Percentiles rank a stretch among this genome's conserved stretches.
These are phyloP conservation scores for Pristionchus pacificus DNA, from an alignment of 1,140 invertebrate species.

Conservation along the genomic window DNA sequence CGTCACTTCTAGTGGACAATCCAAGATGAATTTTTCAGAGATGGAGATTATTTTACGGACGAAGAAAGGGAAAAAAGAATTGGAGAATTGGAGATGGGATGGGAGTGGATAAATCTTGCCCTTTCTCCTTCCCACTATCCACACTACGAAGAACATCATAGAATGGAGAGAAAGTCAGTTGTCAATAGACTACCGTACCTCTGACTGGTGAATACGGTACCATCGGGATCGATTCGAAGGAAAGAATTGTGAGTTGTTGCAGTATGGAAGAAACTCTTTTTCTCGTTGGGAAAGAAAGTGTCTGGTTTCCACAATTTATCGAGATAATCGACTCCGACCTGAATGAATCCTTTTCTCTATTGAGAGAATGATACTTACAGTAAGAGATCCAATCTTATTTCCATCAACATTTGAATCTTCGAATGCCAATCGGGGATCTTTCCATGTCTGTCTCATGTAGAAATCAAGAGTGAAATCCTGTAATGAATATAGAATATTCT, in stretches of 20 bases:
- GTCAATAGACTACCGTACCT: constrained; percentile 22
- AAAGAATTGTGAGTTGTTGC: constrained; percentile 78
- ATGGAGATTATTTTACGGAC: too few species aligned
- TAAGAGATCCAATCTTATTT: constrained; percentile 65
- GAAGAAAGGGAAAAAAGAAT: too few species aligned
- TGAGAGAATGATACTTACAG: constrained; percentile 26
- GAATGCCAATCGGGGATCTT: constrained; percentile 85
- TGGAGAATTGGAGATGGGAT: too few species aligned
- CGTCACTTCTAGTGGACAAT: too few species aligned
- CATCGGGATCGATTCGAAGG: constrained; percentile 61
- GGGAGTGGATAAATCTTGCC: too few species aligned
- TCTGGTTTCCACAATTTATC: constrained; percentile 97
- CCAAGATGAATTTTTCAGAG: too few species aligned
- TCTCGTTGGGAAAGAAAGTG: constrained; percentile 87
- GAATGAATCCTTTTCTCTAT: too few species aligned
- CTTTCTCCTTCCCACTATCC: too few species aligned
- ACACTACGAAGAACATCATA: too few species aligned
- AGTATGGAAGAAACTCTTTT: constrained; percentile 95
- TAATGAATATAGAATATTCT: constrained; percentile 39
- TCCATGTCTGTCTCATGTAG: constrained; percentile 97
- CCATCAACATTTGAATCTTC: constrained; percentile 75
- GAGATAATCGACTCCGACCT: constrained; percentile 81
- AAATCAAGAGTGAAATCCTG: constrained; percentile 97
- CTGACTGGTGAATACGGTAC: constrained; percentile 49
- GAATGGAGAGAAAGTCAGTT: not conserved